Percentiles rank a stretch among this genome's conserved stretches.
Evolutionary conservation across 2,797 vertebrate genomes (phyloP).

Genomic region (Erethizon dorsatum): DNA sequence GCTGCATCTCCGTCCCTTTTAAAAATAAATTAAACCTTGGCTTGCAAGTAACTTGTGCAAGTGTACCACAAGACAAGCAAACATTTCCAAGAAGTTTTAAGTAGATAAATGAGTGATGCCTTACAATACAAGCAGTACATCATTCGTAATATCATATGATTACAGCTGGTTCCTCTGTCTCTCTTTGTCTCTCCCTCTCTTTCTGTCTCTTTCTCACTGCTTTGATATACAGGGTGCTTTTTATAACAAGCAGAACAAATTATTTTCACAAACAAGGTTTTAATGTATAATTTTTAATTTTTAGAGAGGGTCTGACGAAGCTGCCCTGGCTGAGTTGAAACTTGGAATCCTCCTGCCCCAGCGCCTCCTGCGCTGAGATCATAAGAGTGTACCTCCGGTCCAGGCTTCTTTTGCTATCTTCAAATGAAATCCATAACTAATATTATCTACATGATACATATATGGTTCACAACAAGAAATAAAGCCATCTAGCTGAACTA

Average conservation of each 20-base stretch:
- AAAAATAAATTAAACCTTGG: not conserved
- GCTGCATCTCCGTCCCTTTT: not conserved
- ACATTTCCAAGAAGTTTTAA: not conserved
- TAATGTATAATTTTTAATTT: not conserved
- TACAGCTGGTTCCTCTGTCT: not conserved
- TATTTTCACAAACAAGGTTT: not conserved
- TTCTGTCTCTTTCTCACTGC: not conserved
- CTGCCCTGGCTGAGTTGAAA: not conserved
- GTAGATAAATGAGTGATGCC: not conserved
- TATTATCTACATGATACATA: not conserved
- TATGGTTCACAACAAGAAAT: not conserved
- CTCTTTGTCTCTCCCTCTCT: not conserved
- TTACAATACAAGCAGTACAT: not conserved
- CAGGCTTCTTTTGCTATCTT: not conserved
- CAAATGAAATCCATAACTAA: not conserved
- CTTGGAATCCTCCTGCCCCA: not conserved
- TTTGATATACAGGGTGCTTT: not conserved
- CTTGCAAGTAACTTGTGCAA: not conserved
- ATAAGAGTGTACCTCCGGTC: not conserved
- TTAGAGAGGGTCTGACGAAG: not conserved
- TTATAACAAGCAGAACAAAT: not conserved
- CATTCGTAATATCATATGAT: not conserved
- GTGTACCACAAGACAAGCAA: not conserved
- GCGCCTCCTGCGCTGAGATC: not conserved
- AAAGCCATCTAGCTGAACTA: not conserved